Evolutionary conservation across 2,797 vertebrate species (phyloP).

Genomic region (Periparus ater): DNA sequence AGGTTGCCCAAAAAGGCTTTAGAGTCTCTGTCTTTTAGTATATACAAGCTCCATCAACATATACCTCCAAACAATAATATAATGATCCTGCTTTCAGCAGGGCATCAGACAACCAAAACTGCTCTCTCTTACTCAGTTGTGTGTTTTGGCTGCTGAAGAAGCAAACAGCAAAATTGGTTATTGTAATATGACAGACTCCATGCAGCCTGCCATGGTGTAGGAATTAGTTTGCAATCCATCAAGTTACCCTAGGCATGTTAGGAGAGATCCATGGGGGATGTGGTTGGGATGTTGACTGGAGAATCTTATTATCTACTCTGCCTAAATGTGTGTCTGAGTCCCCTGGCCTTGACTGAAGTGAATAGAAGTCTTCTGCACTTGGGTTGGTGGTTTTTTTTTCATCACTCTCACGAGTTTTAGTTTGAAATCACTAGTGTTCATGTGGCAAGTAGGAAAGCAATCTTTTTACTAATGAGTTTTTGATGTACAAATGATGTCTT

Average conservation of each 20-base stretch:
- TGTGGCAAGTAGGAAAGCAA: background rate
- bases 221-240: background rate
- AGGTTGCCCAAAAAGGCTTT: background rate
- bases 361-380: background rate
- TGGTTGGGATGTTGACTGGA: background rate
- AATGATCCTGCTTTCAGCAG: background rate
- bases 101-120: background rate
- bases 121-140: background rate
- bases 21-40: background rate
- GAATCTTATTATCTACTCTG: background rate
- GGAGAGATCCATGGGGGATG: background rate
- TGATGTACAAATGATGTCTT: background rate
- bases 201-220: background rate
- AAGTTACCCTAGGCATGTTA: background rate
- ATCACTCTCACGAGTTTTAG: background rate
- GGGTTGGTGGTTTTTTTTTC: background rate
- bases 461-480: background rate
- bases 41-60: background rate
- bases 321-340: background rate
- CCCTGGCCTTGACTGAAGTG: background rate
- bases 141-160: background rate
- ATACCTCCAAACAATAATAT: background rate
- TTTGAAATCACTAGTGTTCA: background rate
- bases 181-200: background rate
- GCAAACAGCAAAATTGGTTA: background rate